Conservation (phyloP, 2,113 vertebrate genomes). For the Anoura caudifer region DNA sequence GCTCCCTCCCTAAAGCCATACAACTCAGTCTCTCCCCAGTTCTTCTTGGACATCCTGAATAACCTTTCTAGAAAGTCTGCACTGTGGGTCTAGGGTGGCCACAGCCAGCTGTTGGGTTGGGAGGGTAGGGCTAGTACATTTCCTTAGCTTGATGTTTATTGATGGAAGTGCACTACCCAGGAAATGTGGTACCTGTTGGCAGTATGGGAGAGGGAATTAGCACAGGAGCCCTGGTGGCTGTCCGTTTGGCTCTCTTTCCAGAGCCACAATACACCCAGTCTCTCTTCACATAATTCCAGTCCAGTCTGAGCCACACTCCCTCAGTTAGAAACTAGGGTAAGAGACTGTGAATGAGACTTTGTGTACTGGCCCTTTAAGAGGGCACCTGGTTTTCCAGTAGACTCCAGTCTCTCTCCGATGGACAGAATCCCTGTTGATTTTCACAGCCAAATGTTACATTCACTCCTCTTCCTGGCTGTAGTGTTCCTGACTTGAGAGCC, state of each 20-base stretch:
- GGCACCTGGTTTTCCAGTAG: neutral
- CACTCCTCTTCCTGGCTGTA: neutral
- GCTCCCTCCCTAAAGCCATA: neutral
- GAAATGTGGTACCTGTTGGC: neutral
- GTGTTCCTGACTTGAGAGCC: neutral
- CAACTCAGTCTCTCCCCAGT: neutral
- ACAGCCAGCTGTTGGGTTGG: neutral
- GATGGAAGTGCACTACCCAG: neutral
- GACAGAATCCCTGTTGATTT: neutral
- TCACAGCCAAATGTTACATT: neutral
- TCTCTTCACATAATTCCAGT: neutral
- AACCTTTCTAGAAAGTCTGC: neutral
- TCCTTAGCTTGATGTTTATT: neutral
- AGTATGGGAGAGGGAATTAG: neutral
- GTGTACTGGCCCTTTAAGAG: neutral
- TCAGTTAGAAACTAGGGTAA: neutral
- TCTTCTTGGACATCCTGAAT: neutral
- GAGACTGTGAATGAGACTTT: neutral
- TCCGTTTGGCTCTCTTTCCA: neutral
- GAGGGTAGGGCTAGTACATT: neutral
- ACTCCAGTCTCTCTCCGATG: neutral
- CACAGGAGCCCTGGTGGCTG: neutral
- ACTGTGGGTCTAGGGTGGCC: neutral
- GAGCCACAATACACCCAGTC: neutral
- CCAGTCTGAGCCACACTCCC: neutral